These are phyloP conservation scores for Troides aeacus DNA, from an alignment of 2,888 invertebrate species.

Conservation along the genomic window DNA sequence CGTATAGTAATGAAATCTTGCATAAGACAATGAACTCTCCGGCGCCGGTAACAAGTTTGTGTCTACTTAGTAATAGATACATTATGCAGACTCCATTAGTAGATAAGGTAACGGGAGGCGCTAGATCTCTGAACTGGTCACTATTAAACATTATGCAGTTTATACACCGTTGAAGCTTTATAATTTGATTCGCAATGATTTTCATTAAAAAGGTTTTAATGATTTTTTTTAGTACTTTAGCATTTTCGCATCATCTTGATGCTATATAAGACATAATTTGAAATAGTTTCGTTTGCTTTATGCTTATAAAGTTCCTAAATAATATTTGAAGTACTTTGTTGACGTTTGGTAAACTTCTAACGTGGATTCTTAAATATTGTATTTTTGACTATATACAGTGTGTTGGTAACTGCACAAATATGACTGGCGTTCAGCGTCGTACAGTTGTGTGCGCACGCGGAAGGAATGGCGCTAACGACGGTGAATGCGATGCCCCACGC, in stretches of 20 bases:
- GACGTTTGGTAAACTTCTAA: too few relatives aligned
- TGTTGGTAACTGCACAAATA: constrained; percentile 55
- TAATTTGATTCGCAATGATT: constrained; percentile 7
- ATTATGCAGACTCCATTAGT: constrained; percentile 32
- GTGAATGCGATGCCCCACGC: constrained; percentile 59
- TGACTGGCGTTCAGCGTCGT: constrained; percentile 69
- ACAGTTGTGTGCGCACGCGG: constrained; percentile 73
- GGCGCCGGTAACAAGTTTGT: constrained; percentile 28
- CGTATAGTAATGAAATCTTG: constrained; percentile 25
- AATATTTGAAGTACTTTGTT: too few relatives aligned
- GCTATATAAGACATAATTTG: too few relatives aligned
- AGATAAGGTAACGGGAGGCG: constrained; percentile 32
- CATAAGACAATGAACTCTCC: constrained; percentile 29
- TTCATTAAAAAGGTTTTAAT: neutral
- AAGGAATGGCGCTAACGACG: constrained; percentile 44
- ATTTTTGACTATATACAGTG: constrained; percentile 47
- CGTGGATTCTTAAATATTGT: too few relatives aligned
- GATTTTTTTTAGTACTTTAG: neutral
- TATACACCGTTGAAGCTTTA: constrained; percentile 19
- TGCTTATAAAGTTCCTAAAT: too few relatives aligned
- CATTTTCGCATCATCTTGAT: too few relatives aligned
- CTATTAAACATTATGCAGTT: constrained; percentile 22
- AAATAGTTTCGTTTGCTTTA: too few relatives aligned
- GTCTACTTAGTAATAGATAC: constrained; percentile 31
- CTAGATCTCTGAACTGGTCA: constrained; percentile 29